A percentile compares a stretch with the other conserved stretches of the same genome.
phyloP scores from a whole-genome alignment of 2,113 vertebrate genomes.

The Parus major region DNA sequence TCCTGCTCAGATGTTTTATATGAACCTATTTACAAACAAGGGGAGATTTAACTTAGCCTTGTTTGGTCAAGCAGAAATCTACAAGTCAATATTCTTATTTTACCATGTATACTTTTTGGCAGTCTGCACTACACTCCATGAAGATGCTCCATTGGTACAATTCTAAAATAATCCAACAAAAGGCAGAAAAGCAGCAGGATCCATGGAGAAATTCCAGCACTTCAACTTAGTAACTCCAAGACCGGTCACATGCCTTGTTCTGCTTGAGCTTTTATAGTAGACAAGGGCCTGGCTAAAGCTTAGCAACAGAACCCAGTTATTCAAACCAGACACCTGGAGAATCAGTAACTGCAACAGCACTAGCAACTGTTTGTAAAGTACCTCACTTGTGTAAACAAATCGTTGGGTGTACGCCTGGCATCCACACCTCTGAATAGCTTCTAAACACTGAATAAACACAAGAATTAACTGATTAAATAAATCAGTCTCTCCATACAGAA shows the following conservation, averaged over 20 bases:
- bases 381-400: neutral
- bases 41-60: neutral
- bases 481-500: neutral
- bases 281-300: neutral
- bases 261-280: neutral
- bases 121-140: neutral
- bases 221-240: neutral
- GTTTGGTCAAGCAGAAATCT: neutral
- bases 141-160: neutral
- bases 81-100: neutral
- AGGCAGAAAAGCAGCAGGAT: neutral
- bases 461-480: neutral
- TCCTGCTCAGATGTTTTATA: slow-evolving; percentile 86
- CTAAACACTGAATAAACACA: neutral
- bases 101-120: neutral
- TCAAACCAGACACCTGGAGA: neutral
- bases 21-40: slow-evolving; percentile 77
- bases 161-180: neutral
- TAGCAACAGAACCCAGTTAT: neutral
- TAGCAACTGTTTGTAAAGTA: neutral
- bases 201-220: neutral
- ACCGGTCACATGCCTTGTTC: neutral
- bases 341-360: neutral
- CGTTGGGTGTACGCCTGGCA: neutral
- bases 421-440: neutral